A percentile compares a stretch with the other conserved stretches of the same genome.
phyloP scores from a whole-genome alignment of 2,797 vertebrate species.

The Cynopterus sphinx region DNA sequence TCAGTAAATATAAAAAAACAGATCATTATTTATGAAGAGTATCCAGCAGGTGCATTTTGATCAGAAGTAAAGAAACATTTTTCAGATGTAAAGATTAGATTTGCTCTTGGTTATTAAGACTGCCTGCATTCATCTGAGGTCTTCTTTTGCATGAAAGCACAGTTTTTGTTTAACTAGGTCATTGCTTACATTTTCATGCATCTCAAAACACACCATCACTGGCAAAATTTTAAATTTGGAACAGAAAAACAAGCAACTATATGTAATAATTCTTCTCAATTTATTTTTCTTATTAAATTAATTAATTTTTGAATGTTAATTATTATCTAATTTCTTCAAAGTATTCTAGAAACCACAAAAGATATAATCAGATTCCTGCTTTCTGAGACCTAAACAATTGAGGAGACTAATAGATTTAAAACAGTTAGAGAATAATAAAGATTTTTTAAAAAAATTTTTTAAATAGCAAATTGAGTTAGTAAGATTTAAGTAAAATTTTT shows the following conservation, averaged over 20 bases:
- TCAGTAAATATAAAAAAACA: constrained; percentile 75
- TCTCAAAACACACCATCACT: constrained; percentile 27
- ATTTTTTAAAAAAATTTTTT: neutral
- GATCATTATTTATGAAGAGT: constrained; percentile 75
- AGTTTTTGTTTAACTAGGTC: constrained; percentile 60
- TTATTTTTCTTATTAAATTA: constrained; percentile 19
- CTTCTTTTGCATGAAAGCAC: constrained; percentile 54
- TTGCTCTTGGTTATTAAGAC: constrained; percentile 76
- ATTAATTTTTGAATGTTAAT: neutral
- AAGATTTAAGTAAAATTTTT: neutral
- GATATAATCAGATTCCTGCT: neutral
- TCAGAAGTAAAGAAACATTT: constrained; percentile 69
- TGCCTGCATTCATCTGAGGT: constrained; percentile 65
- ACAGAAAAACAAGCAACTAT: neutral
- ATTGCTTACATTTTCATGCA: constrained; percentile 60
- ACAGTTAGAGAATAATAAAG: neutral
- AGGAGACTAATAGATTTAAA: neutral
- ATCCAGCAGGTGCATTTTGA: constrained; percentile 72
- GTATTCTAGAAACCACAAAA: neutral
- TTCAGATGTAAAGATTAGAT: constrained; percentile 55
- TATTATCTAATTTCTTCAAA: neutral
- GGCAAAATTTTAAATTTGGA: neutral
- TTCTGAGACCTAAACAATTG: neutral
- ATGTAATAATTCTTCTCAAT: neutral
- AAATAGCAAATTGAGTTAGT: neutral